Evolutionary conservation across 37 sponge, comb jelly and placozoan genomes (phyloP).

Genomic region (Ianthella basta): DNA sequence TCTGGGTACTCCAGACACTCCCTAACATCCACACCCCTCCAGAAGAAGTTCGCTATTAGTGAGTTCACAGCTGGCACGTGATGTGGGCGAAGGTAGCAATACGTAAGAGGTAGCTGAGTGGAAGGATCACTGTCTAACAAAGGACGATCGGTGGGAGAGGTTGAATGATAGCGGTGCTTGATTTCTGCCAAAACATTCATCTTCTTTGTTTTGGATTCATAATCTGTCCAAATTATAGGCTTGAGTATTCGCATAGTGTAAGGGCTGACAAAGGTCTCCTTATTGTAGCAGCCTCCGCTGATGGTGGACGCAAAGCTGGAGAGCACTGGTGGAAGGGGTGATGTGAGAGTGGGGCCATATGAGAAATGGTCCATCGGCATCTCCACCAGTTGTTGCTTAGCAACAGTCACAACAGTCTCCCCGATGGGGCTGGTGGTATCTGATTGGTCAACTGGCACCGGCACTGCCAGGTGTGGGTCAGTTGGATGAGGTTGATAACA

Average conservation of each 20-base stretch:
- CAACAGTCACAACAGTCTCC: not conserved
- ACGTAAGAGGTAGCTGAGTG: slow-evolving; percentile 44
- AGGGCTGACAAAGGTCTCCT: slow-evolving; percentile 52
- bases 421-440: not conserved
- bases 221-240: slow-evolving; percentile 71
- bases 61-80: slow-evolving; percentile 72
- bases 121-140: not conserved
- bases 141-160: not conserved
- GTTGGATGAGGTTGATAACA: slow-evolving; percentile 15
- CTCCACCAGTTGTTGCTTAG: not conserved
- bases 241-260: slow-evolving; percentile 68
- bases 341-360: not conserved
- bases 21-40: slow-evolving; percentile 68
- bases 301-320: slow-evolving; percentile 12
- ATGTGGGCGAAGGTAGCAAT: slow-evolving; percentile 72
- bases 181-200: slow-evolving; percentile 56
- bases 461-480: no score
- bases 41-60: slow-evolving; percentile 75
- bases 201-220: slow-evolving; percentile 42
- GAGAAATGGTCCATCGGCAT: not conserved
- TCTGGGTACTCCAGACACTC: slow-evolving; percentile 89
- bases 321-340: slow-evolving; percentile 14
- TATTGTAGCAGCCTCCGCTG: not conserved
- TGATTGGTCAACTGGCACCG: no score
- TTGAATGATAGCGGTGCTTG: not conserved